phyloP scores from a whole-genome alignment of 2,797 vertebrate species.

The Ara ararauna region DNA sequence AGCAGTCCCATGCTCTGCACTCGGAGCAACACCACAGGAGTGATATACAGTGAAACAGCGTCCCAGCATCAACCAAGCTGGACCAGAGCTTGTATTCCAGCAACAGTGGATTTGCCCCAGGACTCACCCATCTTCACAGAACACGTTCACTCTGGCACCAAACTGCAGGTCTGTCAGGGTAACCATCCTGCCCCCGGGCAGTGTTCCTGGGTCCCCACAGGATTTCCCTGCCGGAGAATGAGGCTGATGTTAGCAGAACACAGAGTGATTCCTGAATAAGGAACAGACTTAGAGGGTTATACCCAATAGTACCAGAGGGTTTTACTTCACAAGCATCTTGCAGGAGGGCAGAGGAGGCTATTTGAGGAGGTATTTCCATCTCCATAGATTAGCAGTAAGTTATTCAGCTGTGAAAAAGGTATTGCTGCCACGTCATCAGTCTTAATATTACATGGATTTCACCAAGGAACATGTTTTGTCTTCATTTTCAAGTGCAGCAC shows the following conservation, averaged over 20 bases:
- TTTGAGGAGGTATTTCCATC: background rate
- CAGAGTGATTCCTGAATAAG: background rate
- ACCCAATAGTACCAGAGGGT: fast-evolving
- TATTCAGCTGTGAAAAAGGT: fast-evolving
- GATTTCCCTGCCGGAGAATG: slow-evolving; percentile 42
- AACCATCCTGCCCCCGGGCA: background rate
- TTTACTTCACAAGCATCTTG: fast-evolving
- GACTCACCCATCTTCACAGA: slow-evolving; percentile 73
- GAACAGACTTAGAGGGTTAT: background rate
- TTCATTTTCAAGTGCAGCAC: fast-evolving
- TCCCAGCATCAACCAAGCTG: too few relatives aligned
- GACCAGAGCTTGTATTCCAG: background rate
- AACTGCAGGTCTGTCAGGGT: background rate
- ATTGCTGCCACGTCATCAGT: background rate
- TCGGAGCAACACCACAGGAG: fast-evolving
- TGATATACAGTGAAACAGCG: fast-evolving
- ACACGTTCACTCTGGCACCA: slow-evolving; percentile 40
- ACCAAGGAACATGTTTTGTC: background rate
- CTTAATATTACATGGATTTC: background rate
- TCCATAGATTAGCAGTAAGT: fast-evolving
- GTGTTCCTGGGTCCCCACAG: background rate
- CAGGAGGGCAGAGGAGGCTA: background rate
- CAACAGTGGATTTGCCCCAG: background rate
- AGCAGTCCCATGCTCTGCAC: background rate
- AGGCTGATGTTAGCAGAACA: background rate